Conservation (phyloP, 2,113 vertebrate species). For the Pholis gunnellus region DNA sequence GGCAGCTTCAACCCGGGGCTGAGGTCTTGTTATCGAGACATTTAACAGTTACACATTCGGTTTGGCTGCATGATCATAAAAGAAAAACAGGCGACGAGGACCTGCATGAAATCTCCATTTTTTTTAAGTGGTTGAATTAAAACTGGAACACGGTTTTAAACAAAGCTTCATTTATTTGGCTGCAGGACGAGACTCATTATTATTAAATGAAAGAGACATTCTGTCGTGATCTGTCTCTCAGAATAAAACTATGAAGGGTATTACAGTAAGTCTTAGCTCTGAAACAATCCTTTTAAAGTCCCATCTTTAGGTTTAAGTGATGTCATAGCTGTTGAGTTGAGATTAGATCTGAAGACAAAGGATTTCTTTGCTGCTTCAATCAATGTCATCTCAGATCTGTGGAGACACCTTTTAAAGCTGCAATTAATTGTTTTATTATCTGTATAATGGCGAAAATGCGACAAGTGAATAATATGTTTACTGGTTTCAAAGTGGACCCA, state of each 20-base stretch:
- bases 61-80: background rate
- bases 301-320: conserved; percentile 15
- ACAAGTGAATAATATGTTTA: background rate
- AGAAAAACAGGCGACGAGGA: background rate
- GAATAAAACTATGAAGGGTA: conserved; percentile 2
- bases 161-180: conserved; percentile 48
- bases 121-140: conserved; percentile 33
- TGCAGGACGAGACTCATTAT: conserved; percentile 42
- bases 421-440: conserved; percentile 1
- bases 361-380: conserved; percentile 1
- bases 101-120: conserved; percentile 8
- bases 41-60: background rate
- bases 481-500: conserved; percentile 2
- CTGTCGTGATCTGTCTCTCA: conserved; percentile 32
- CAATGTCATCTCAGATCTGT: background rate
- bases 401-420: background rate
- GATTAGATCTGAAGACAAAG: conserved; percentile 10
- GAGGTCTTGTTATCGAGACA: conserved; percentile 27
- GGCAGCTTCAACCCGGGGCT: background rate
- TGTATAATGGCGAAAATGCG: background rate
- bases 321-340: background rate
- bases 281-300: conserved; percentile 17
- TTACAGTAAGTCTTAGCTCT: conserved; percentile 1
- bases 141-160: conserved; percentile 20
- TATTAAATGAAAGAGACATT: conserved; percentile 51